A percentile compares a stretch with the other conserved stretches of the same genome.
Conservation (phyloP, 1,140 invertebrate genomes). For the Heliconius himera region DNA sequence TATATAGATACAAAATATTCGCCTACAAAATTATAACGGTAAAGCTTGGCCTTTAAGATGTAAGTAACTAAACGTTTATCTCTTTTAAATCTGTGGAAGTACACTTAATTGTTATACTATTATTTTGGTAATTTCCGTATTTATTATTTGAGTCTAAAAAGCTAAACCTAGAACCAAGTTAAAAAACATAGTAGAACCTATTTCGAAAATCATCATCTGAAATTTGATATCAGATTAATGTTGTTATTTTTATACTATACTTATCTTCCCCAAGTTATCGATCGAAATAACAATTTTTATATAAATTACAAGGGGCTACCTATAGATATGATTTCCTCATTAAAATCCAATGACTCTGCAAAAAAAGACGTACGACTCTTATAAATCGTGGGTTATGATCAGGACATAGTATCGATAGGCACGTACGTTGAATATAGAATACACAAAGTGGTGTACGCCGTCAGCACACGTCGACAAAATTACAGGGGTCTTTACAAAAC, state of each 20-base stretch:
- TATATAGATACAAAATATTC: constrained; percentile 56
- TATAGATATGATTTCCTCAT: constrained; percentile 63
- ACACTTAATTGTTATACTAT: not conserved
- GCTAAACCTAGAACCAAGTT: not conserved
- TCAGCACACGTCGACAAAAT: constrained; percentile 68
- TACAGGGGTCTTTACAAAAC: constrained; percentile 69
- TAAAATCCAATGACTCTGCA: constrained; percentile 72
- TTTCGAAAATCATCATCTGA: not conserved
- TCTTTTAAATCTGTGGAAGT: not conserved
- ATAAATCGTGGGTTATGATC: constrained; percentile 72
- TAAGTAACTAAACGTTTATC: not conserved
- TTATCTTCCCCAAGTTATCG: constrained; percentile 1
- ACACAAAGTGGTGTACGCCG: constrained; percentile 51
- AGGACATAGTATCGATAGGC: constrained; percentile 47
- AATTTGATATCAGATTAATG: not conserved
- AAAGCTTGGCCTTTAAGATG: constrained; percentile 7
- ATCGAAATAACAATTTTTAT: constrained; percentile 48
- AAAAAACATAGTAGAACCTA: not conserved
- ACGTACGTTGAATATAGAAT: constrained; percentile 50
- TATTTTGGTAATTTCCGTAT: not conserved
- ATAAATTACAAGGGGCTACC: constrained; percentile 65
- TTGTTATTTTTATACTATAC: not conserved
- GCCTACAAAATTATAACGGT: constrained; percentile 21
- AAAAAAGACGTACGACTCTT: constrained; percentile 61
- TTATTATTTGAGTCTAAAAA: not conserved